Evolutionary conservation across 2,113 vertebrate species (phyloP).

Genomic region (Heptranchias perlo): DNA sequence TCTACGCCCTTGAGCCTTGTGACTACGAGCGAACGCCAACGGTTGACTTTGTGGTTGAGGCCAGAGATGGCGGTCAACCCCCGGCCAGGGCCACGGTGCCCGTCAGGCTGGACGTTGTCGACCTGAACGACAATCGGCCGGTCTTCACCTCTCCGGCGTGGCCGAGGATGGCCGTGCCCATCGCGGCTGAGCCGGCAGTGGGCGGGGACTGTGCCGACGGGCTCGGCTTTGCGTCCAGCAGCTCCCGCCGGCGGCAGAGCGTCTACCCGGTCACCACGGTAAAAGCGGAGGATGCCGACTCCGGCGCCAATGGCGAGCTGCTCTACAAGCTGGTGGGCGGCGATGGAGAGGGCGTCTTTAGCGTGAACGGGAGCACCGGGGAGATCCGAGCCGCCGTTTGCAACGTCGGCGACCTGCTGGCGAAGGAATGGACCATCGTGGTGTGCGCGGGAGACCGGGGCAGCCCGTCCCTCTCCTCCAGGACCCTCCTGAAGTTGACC

Average conservation of each 20-base stretch:
- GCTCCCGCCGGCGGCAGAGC: no score
- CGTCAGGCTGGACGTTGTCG: neutral
- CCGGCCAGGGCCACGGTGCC: conserved; percentile 21
- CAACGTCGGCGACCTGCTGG: conserved; percentile 73
- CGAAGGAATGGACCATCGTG: conserved; percentile 61
- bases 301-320: conserved; percentile 68
- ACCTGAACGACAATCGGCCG: conserved; percentile 68
- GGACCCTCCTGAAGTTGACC: conserved; percentile 58
- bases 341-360: conserved; percentile 58
- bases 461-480: conserved; percentile 56
- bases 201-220: conserved; percentile 47
- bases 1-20: conserved; percentile 64
- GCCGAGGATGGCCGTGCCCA: conserved; percentile 46
- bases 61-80: conserved; percentile 73
- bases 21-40: conserved; percentile 69
- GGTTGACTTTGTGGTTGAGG: conserved; percentile 73
- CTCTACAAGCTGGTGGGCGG: conserved; percentile 54
- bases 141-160: conserved; percentile 64
- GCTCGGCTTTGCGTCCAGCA: neutral
- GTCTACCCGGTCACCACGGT: conserved; percentile 47
- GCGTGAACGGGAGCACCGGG: conserved; percentile 64
- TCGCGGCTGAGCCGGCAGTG: conserved; percentile 66
- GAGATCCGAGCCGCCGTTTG: conserved; percentile 75
- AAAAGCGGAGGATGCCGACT: conserved; percentile 71
- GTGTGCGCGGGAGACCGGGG: conserved; percentile 71